Evolutionary conservation across 2,113 vertebrate genomes (phyloP).

Genomic region (Aptenodytes patagonicus): DNA sequence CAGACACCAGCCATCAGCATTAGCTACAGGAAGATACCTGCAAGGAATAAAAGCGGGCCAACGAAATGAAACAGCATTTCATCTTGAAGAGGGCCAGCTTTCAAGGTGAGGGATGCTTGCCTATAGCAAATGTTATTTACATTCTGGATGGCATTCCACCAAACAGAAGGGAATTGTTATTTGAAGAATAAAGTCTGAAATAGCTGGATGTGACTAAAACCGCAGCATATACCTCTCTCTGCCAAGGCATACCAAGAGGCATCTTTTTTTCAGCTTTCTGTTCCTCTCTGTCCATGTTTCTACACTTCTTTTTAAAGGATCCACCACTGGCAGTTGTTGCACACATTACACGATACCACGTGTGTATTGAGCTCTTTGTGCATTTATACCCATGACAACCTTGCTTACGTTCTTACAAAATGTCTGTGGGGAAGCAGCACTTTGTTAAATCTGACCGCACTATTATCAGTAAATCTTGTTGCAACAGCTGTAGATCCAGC

Average conservation of each 20-base stretch:
- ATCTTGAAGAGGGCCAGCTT: not conserved
- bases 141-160: not conserved
- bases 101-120: not conserved
- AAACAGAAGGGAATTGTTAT: not conserved
- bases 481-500: not conserved
- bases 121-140: not conserved
- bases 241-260: not conserved
- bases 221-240: rapidly evolving
- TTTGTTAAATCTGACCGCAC: too few species aligned
- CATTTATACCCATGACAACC: not conserved
- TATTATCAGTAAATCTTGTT: not conserved
- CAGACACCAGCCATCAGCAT: not conserved
- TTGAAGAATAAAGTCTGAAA: not conserved
- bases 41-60: not conserved
- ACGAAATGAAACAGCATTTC: not conserved
- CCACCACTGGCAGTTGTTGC: not conserved
- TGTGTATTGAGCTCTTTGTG: not conserved
- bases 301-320: not conserved
- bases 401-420: not conserved
- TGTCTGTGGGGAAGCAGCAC: not conserved
- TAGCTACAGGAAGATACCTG: not conserved
- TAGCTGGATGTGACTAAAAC: not conserved
- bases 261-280: too few species aligned
- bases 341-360: too few species aligned
- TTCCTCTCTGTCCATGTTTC: not conserved